Conservation (phyloP, 2,113 vertebrate genomes). For the Arvicanthis niloticus region DNA sequence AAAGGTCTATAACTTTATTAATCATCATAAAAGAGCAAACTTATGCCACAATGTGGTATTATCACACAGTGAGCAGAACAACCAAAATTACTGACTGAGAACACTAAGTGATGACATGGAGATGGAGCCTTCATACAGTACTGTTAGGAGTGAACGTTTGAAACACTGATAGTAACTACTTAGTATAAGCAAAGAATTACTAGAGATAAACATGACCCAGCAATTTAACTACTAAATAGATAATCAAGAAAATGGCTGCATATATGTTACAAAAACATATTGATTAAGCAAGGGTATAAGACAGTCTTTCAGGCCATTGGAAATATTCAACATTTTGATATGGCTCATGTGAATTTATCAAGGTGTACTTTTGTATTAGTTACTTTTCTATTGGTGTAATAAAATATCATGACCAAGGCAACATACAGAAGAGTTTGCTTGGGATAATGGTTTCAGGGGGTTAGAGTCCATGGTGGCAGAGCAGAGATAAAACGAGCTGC, state of each 20-base stretch:
- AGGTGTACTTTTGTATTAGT: neutral
- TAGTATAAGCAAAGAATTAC: neutral
- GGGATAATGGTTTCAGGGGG: neutral
- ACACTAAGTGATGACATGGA: neutral
- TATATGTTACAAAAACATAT: slow-evolving; percentile 11
- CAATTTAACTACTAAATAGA: slow-evolving; percentile 15
- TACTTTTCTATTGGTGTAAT: neutral
- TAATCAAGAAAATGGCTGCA: slow-evolving; percentile 8
- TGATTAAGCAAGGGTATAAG: neutral
- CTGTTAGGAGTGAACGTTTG: slow-evolving; percentile 1
- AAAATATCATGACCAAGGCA: neutral
- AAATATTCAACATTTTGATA: slow-evolving; percentile 40
- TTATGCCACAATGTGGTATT: slow-evolving; percentile 43
- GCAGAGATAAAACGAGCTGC: neutral
- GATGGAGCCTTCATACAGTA: slow-evolving; percentile 11
- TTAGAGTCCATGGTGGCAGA: neutral
- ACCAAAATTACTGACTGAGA: neutral
- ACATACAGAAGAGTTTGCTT: neutral
- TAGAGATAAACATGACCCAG: neutral
- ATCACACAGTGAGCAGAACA: slow-evolving; percentile 24
- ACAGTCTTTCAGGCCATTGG: neutral
- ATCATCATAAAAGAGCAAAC: slow-evolving; percentile 43
- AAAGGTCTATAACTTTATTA: slow-evolving; percentile 10
- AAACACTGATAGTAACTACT: slow-evolving; percentile 4
- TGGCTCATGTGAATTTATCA: slow-evolving; percentile 51